A percentile compares a stretch with the other conserved stretches of the same genome.
Conservation (phyloP, 1,140 invertebrate species). For the Pteromalus puparum region DNA sequence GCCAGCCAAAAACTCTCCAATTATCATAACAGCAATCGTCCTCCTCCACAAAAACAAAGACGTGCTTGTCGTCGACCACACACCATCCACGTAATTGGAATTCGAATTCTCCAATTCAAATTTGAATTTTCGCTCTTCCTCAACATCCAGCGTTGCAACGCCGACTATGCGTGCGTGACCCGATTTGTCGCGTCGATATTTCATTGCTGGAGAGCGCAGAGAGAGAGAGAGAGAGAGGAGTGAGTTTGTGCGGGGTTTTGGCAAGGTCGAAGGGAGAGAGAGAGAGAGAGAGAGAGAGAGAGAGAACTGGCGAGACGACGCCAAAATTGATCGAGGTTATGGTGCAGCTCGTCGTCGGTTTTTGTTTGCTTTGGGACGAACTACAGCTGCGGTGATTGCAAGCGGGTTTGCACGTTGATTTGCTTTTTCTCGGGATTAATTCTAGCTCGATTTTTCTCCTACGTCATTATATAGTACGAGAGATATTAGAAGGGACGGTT, state of each 20-base stretch:
- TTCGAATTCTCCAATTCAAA: conserved; percentile 13
- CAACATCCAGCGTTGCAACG: not conserved
- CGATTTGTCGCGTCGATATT: conserved; percentile 39
- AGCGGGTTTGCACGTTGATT: not conserved
- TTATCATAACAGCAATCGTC: no score
- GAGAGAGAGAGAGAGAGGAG: not conserved
- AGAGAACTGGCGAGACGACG: not conserved
- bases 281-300: not conserved
- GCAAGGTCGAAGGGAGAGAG: not conserved
- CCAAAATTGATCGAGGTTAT: conserved; percentile 19
- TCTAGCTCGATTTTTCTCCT: not conserved
- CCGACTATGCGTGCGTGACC: conserved; percentile 1
- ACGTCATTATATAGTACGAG: no score
- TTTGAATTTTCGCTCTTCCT: not conserved
- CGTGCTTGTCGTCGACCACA: no score
- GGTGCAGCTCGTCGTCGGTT: not conserved
- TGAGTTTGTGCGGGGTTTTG: not conserved
- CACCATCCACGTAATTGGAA: not conserved
- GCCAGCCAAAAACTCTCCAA: no score
- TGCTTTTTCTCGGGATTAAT: not conserved
- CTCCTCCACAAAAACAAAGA: no score
- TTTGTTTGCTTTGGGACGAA: not conserved
- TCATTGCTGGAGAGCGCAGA: not conserved
- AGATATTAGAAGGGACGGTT: no score
- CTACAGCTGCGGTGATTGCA: not conserved